Conservation (phyloP, 2,113 vertebrate species). For the Neolamprologus sp. region DNA sequence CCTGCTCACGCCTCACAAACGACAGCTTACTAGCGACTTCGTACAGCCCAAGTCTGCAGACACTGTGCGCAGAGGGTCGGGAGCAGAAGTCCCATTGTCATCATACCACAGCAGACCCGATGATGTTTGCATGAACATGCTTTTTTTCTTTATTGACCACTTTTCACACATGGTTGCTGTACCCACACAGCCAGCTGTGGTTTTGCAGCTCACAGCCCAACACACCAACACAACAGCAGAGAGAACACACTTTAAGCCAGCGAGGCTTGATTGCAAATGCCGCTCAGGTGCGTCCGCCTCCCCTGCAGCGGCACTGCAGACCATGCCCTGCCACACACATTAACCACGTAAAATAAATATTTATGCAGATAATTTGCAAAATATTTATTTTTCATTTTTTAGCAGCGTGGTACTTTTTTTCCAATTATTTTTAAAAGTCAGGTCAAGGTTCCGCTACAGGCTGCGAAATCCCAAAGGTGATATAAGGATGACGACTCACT, state of each 20-base stretch:
- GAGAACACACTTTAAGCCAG: not conserved
- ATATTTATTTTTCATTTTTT: no score
- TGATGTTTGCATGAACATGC: not conserved
- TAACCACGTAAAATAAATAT: no score
- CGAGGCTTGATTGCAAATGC: not conserved
- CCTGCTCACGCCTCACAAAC: no score
- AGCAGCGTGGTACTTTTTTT: no score
- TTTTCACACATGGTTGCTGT: not conserved
- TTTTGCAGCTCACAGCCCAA: not conserved
- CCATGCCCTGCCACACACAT: not conserved
- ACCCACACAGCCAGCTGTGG: not conserved
- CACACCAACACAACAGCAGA: not conserved
- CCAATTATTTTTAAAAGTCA: no score
- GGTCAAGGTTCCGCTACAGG: no score
- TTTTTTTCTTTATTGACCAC: not conserved
- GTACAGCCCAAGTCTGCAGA: no score
- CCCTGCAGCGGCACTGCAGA: not conserved
- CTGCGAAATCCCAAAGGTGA: no score
- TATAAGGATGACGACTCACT: no score
- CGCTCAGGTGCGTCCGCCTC: not conserved
- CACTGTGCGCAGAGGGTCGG: not conserved
- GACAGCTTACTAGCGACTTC: no score
- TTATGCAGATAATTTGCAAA: no score
- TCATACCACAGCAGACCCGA: not conserved
- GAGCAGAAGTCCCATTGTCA: not conserved